Base-by-base conservation (phyloP, 1,140 invertebrate genomes). In the Linepithema humile region DNA sequence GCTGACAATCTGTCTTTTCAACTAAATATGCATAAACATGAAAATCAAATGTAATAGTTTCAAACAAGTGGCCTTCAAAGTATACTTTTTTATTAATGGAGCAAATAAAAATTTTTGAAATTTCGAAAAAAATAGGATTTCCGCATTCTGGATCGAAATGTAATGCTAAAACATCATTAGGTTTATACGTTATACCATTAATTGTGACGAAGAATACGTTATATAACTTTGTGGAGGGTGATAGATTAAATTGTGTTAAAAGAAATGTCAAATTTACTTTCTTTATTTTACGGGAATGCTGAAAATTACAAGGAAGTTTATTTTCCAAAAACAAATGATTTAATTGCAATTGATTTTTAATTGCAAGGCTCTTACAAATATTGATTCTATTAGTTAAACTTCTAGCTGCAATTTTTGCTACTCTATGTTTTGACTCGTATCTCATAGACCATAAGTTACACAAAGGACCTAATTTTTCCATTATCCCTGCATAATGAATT, bases 341-440 rank as follows among this genome's bases (percentile, higher is more conserved):
- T 9, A 65, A 40, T 45, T 65, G 64, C 7, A 65, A 65, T 32
- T 65, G 64, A 38, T 65, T 20, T 65, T 29, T 45, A 15, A 65
- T 65, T 3, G 64, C 64, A 40, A 65, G 12, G 29, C 6, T 65
- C 15, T 65, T 65, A 32, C 64, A 65, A 65, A 65, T 45, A 65
- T 65, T 65, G 1, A 65, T 65, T 65, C 64, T 65, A 2, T 65
- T 65, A 32, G 29, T 17, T 65, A 40, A 65, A 65, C 40, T 65
- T 45, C 40, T 65, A 65, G 64, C 64, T 65, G 40, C 40, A 15
- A 20, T 26, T 65, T 65, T 65, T 45, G 12, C 43, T 45, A 45
- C 7, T 65, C 40, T 70, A n/a, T n/a, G 45, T 53, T 70, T 70
- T 17, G 65, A n/a, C 2, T 70, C 65, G 3, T 32, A 70, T 20